phyloP scores from a whole-genome alignment of 2,888 invertebrate species.

The Tenthredo livida region DNA sequence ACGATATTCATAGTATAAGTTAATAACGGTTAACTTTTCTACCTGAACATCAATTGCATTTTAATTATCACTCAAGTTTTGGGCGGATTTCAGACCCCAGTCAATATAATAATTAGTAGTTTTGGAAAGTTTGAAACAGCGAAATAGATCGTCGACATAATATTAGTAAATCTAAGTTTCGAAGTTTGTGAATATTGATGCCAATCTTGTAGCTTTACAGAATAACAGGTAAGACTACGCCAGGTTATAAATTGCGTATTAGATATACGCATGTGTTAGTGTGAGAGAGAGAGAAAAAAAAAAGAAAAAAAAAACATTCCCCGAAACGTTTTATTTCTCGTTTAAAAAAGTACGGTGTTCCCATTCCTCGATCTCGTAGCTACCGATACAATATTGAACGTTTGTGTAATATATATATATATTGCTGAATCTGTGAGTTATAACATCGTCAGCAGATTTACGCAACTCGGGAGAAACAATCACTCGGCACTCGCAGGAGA shows the following conservation, averaged over 20 bases:
- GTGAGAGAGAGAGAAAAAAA: not conserved
- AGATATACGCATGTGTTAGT: not conserved
- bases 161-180: not conserved
- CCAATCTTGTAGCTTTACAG: not conserved
- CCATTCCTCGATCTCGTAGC: not conserved
- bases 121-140: not conserved
- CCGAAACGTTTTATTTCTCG: not conserved
- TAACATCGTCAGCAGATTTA: conserved; percentile 31
- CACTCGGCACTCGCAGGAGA: not conserved
- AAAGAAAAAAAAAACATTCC: not conserved
- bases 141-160: not conserved
- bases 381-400: not conserved
- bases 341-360: not conserved
- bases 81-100: not conserved
- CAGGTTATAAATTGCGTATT: not conserved
- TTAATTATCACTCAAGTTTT: not conserved
- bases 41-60: conserved; percentile 27
- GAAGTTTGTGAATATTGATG: not conserved
- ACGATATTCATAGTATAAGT: not conserved
- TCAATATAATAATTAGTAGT: conserved; percentile 13
- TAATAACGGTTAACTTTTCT: conserved; percentile 10
- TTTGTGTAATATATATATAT: not conserved
- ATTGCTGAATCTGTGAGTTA: not conserved
- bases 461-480: conserved; percentile 30
- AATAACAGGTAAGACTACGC: not conserved